A percentile compares a stretch with the other conserved stretches of the same genome.
These are phyloP conservation scores for Doris montereyensis DNA, from an alignment of 2,888 invertebrate species.

Conservation along the genomic window DNA sequence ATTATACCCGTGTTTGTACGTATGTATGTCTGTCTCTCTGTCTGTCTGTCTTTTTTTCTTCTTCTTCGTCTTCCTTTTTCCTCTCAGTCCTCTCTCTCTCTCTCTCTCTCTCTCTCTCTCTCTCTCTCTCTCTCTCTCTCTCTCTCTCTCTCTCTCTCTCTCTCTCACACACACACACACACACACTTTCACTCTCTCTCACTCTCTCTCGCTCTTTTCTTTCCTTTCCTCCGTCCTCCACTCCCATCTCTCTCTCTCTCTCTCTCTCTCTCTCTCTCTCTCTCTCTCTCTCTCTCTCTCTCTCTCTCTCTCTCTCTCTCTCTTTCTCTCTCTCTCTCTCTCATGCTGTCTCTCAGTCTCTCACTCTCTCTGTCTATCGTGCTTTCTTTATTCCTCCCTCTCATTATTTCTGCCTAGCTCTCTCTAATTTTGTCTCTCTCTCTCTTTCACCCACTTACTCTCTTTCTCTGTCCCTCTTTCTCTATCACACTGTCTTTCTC, in stretches of 20 bases:
- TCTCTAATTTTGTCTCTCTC: background rate
- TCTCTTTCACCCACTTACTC: background rate
- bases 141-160: background rate
- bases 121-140: background rate
- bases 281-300: background rate
- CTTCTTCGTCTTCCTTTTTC: background rate
- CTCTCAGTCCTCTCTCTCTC: constrained; percentile 2
- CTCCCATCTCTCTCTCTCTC: background rate
- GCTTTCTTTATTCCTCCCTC: constrained; percentile 14
- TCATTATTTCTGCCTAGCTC: constrained; percentile 6
- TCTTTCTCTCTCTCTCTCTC: background rate
- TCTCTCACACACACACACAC: background rate
- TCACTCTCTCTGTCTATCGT: background rate
- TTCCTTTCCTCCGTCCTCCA: background rate
- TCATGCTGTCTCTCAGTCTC: background rate
- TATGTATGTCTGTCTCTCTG: background rate
- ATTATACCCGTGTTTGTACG: too few species aligned
- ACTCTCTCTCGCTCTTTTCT: background rate
- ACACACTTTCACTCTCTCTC: background rate
- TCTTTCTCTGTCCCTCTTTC: too few species aligned
- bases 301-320: constrained; percentile 5
- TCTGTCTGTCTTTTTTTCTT: background rate
- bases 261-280: background rate
- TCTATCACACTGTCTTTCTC: background rate
- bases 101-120: constrained; percentile 16